Evolutionary conservation across 2,888 invertebrate genomes (phyloP), one percentile per base, ranked within the genome.

Genomic region (Conus canariensis): DNA sequence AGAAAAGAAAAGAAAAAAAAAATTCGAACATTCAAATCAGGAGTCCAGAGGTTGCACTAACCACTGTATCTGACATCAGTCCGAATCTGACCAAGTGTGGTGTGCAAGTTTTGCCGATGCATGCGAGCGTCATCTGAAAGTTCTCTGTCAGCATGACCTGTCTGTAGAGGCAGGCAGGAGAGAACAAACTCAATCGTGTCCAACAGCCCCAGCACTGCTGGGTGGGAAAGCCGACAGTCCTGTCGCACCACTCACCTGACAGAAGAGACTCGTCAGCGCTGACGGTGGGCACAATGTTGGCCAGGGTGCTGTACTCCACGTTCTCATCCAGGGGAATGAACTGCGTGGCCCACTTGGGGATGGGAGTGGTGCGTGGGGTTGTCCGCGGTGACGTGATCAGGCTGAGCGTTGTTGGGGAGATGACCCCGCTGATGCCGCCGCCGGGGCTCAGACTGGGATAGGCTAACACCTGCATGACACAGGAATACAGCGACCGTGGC

Each of bases 261-360:
- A 98, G 97, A 89, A 98, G 97, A 95, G 96, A 94, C 93, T 97
- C 96, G 89, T 97, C 97, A 30, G 97, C 97, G 91, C 97, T 97
- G 64, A 95, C 94, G 94, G 95, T 95, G 92, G 96, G 96, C 94
- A 97, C 97, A 92, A 97, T 97, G 92, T 97, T 98, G 88, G 98
- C 98, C 97, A 99, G 98, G 93, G 93, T 95, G 96, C 98, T 98
- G 97, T 99, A 99, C 97, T 99, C 99, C 95, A 97, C 96, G 92
- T 96, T 96, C 96, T 99, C 99, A 96, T 99, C 99, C 95, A 98
- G 97, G 89, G 98, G 97, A 93, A 99, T 98, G 97, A 99, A 98
- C 89, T 98, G 98, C 86, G 97, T 97, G 89, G 98, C 98, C 99
- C 99, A 99, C 95, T 98, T 97, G 92, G 97, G 97, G 92, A 97